Conservation (phyloP, 2,888 invertebrate genomes). For the Galerucella pusilla region DNA sequence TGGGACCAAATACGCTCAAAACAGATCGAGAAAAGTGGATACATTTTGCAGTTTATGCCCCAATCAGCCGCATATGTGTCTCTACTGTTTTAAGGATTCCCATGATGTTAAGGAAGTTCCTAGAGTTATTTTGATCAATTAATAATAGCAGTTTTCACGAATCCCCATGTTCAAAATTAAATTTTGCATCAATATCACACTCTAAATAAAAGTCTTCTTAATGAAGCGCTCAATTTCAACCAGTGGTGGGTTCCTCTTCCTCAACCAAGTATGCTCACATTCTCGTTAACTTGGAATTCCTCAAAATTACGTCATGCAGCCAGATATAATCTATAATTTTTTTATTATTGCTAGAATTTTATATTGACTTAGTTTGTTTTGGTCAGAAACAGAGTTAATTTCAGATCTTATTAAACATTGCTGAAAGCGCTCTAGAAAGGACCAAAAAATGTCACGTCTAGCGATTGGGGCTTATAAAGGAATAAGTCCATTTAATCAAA, state of each 20-base stretch:
- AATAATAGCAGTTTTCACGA: neutral
- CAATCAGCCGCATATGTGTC: conserved; percentile 40
- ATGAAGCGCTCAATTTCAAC: no score
- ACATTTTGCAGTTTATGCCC: conserved; percentile 44
- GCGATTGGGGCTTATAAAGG: no score
- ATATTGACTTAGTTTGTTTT: neutral
- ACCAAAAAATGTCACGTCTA: neutral
- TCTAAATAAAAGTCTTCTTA: no score
- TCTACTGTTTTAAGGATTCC: conserved; percentile 40
- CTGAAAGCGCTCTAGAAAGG: neutral
- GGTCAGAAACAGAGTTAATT: no score
- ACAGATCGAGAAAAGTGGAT: conserved; percentile 41
- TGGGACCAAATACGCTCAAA: conserved; percentile 40
- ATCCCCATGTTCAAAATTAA: no score
- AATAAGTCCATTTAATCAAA: no score
- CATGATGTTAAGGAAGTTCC: conserved; percentile 29
- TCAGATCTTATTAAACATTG: neutral
- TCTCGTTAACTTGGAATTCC: neutral
- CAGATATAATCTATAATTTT: neutral
- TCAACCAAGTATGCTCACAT: neutral
- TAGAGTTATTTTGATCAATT: conserved; percentile 18
- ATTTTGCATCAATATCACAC: no score
- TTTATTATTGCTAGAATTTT: neutral
- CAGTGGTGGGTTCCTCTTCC: no score
- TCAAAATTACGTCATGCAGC: conserved; percentile 2